phyloP scores from a whole-genome alignment of 2,797 vertebrate genomes.

The Hydrocynus forskahlii region DNA sequence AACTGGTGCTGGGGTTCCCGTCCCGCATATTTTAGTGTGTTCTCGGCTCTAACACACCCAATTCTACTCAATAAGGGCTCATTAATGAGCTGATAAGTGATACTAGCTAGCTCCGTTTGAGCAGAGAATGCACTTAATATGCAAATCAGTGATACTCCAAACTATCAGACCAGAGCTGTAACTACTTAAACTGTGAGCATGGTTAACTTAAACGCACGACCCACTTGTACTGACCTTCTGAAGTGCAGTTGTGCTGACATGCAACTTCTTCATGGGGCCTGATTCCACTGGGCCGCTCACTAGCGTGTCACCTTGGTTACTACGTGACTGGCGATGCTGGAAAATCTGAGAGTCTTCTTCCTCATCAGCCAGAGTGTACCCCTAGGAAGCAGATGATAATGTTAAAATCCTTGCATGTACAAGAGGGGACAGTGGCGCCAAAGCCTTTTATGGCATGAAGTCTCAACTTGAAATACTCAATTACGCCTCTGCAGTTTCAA shows the following conservation, averaged over 20 bases:
- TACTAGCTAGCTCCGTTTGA: not conserved
- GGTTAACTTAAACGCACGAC: not conserved
- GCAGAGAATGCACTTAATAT: not conserved
- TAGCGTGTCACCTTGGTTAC: constrained; percentile 87
- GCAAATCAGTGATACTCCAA: not conserved
- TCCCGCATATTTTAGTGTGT: not conserved
- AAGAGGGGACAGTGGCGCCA: not conserved
- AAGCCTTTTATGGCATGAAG: not conserved
- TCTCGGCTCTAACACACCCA: no score
- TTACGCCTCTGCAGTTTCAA: no score
- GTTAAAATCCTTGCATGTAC: not conserved
- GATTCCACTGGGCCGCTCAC: constrained; percentile 91
- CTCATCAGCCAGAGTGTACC: constrained; percentile 96
- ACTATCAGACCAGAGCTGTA: no score
- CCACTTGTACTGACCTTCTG: constrained; percentile 85
- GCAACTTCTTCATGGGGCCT: constrained; percentile 97
- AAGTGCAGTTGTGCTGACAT: constrained; percentile 97
- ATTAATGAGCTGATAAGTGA: not conserved
- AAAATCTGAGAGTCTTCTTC: constrained; percentile 96
- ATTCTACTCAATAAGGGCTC: not conserved
- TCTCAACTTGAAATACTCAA: not conserved
- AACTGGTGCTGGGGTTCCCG: no score
- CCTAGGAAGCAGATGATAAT: constrained; percentile 73
- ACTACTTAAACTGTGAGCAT: no score
- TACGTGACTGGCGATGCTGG: constrained; percentile 89